Conservation (phyloP, 1,140 invertebrate species). For the Fopius arisanus region DNA sequence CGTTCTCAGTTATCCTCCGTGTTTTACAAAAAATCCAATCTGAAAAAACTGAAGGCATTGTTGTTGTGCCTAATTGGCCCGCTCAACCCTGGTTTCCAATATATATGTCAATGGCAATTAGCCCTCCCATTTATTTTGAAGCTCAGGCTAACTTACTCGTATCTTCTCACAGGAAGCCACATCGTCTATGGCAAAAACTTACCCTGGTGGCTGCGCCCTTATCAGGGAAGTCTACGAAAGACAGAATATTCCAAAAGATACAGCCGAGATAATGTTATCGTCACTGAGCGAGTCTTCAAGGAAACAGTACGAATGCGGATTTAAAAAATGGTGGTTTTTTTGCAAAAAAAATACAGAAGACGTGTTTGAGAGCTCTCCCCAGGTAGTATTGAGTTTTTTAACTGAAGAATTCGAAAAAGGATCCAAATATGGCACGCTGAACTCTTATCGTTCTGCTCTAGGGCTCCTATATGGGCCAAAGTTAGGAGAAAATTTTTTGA, state of each 20-base stretch:
- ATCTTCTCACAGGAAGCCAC: slow-evolving; percentile 24
- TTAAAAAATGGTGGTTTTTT: slow-evolving; percentile 31
- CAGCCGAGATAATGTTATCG: slow-evolving; percentile 16
- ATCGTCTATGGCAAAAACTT: too few relatives aligned
- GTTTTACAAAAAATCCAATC: slow-evolving; percentile 33
- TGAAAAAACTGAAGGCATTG: slow-evolving; percentile 31
- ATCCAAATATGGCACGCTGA: too few relatives aligned
- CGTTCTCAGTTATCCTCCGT: slow-evolving; percentile 39
- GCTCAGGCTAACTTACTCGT: slow-evolving; percentile 23
- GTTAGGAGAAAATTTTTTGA: slow-evolving; percentile 26
- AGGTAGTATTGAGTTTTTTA: slow-evolving; percentile 13
- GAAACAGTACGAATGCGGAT: neutral
- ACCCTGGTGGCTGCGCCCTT: slow-evolving; percentile 31
- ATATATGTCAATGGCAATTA: slow-evolving; percentile 12
- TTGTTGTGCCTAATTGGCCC: slow-evolving; percentile 29
- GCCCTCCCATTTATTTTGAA: slow-evolving; percentile 19
- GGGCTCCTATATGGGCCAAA: slow-evolving; percentile 7
- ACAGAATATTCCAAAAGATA: slow-evolving; percentile 11
- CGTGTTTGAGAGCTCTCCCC: slow-evolving; percentile 8
- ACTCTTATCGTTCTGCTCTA: slow-evolving; percentile 29
- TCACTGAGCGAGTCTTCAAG: slow-evolving; percentile 24
- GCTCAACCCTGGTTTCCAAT: slow-evolving; percentile 31
- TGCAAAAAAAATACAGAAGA: slow-evolving; percentile 1
- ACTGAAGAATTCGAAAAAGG: too few relatives aligned
- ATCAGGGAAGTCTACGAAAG: slow-evolving; percentile 27